These are phyloP conservation scores for Cossypha heuglini DNA, from an alignment of 2,797 vertebrate genomes.

Conservation along the genomic window DNA sequence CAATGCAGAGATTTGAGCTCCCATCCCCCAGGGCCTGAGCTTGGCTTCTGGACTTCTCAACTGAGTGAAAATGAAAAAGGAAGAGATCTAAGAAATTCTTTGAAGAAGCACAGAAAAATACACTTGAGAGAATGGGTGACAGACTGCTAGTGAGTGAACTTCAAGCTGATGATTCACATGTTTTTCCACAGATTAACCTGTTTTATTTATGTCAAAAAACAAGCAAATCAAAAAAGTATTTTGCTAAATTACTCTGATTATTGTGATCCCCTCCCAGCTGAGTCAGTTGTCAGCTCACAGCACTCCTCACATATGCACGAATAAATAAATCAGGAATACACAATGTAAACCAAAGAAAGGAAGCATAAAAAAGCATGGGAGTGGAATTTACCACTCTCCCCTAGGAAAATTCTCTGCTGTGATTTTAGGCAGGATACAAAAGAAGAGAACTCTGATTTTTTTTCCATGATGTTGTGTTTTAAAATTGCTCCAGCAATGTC, in stretches of 20 bases:
- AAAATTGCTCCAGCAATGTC: not conserved
- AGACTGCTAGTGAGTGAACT: not conserved
- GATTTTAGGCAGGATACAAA: not conserved
- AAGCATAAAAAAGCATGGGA: not conserved
- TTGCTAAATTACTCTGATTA: slow-evolving; percentile 29
- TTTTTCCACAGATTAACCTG: not conserved
- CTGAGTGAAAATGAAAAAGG: not conserved
- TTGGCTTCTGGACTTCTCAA: not conserved
- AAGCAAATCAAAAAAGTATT: not conserved
- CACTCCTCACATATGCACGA: not conserved
- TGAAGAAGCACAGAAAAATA: not conserved
- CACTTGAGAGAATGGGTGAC: not conserved
- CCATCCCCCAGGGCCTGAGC: not conserved
- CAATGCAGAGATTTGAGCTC: not conserved
- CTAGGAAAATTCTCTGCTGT: not conserved
- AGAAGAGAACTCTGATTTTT: not conserved
- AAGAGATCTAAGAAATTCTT: not conserved
- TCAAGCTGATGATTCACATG: not conserved
- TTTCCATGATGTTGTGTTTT: not conserved
- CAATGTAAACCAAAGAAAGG: not conserved
- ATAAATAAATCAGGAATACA: slow-evolving; percentile 28
- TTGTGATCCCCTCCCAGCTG: not conserved
- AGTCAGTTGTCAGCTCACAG: slow-evolving; percentile 15
- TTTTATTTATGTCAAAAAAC: not conserved
- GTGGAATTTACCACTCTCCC: not conserved